Conservation (phyloP, 2,113 vertebrate species). For the Odontophorus gujanensis region DNA sequence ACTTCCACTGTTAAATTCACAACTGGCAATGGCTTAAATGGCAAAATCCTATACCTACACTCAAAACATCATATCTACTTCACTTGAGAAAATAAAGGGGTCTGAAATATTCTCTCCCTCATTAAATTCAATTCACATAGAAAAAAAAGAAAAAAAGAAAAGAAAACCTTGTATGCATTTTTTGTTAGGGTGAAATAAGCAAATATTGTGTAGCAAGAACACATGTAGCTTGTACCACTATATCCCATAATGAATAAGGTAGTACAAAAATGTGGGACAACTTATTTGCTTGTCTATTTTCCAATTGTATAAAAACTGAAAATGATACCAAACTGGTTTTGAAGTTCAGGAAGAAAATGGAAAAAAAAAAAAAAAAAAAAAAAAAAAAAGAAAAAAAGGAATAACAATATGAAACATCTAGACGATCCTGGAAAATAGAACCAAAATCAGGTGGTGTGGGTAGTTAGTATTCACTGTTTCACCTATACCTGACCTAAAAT, state of each 20-base stretch:
- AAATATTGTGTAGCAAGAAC: neutral
- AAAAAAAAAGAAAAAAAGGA: neutral
- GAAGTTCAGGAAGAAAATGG: neutral
- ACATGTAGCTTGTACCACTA: neutral
- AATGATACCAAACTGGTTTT: neutral
- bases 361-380: neutral
- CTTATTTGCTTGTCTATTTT: neutral
- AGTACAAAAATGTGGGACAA: neutral
- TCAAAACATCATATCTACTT: neutral
- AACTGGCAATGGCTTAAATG: neutral
- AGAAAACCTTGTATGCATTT: neutral
- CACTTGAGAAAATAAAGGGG: neutral
- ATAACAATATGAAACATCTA: neutral
- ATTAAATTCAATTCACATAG: fast-evolving
- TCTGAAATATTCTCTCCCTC: neutral
- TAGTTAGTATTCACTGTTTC: neutral
- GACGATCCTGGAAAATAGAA: neutral
- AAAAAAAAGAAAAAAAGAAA: neutral
- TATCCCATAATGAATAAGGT: neutral
- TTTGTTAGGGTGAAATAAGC: neutral
- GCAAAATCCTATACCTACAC: neutral
- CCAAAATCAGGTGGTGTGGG: neutral
- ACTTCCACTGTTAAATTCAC: neutral
- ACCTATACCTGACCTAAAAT: neutral
- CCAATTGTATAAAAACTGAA: neutral